Percentiles rank a stretch among this genome's conserved stretches.
Evolutionary conservation across 2,797 vertebrate genomes (phyloP).

Genomic region (Tokudaia muenninki): DNA sequence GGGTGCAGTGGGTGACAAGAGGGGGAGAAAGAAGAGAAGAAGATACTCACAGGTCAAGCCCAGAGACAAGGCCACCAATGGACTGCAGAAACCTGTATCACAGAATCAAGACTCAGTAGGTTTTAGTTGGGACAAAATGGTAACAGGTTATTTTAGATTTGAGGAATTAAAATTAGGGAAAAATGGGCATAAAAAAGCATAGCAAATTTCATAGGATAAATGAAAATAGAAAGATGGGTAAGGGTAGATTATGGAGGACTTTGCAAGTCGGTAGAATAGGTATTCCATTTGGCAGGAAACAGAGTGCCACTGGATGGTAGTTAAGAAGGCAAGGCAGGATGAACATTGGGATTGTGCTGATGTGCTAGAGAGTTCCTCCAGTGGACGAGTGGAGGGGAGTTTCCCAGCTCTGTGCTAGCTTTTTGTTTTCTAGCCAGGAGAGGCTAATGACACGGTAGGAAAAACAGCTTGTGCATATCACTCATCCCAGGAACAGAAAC

Average conservation of each 20-base stretch:
- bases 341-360: background rate
- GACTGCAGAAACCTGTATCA: background rate
- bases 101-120: background rate
- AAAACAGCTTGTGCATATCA: background rate
- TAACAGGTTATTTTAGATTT: background rate
- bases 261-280: background rate
- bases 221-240: background rate
- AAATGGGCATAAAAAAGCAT: background rate
- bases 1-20: background rate
- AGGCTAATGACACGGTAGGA: background rate
- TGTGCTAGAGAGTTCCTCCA: background rate
- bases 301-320: background rate
- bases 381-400: background rate
- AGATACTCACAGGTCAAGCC: background rate
- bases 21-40: accelerated
- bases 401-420: background rate
- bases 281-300: background rate
- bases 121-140: background rate
- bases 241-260: too few relatives aligned
- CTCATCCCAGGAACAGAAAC: background rate
- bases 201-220: background rate
- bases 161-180: background rate
- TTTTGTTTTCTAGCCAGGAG: background rate
- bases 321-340: background rate
- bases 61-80: background rate